These are phyloP conservation scores for Euproctis similis DNA, from an alignment of 2,888 invertebrate genomes.

Conservation along the genomic window DNA sequence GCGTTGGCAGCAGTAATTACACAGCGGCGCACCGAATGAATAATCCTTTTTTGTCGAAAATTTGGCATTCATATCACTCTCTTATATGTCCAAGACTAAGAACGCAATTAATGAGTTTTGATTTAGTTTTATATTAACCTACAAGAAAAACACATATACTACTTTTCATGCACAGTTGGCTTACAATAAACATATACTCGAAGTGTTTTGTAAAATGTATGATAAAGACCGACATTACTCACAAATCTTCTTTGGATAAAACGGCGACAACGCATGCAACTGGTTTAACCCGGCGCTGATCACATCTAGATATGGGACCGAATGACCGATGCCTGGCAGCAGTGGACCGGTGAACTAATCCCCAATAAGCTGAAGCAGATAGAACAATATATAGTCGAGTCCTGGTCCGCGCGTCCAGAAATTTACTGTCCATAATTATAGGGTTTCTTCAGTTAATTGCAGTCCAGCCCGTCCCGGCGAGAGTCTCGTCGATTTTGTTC, in stretches of 20 bases:
- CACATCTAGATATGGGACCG: constrained; percentile 21
- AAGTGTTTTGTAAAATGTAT: too few species aligned
- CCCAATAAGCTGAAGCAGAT: constrained; percentile 51
- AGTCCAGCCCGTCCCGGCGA: constrained; percentile 67
- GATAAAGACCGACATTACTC: too few species aligned
- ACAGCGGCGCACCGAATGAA: too few species aligned
- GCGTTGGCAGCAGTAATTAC: too few species aligned
- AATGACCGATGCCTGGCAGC: constrained; percentile 30
- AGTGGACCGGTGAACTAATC: constrained; percentile 61
- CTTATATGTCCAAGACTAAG: too few species aligned
- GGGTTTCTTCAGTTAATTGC: constrained; percentile 89
- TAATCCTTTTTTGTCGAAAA: too few species aligned
- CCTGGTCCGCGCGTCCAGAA: constrained; percentile 79
- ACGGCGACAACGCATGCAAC: constrained; percentile 4
- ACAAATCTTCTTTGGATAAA: constrained; percentile 3
- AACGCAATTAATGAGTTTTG: too few species aligned
- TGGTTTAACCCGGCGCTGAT: constrained; percentile 8
- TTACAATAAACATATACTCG: too few species aligned
- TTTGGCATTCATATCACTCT: too few species aligned
- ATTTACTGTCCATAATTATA: constrained; percentile 91
- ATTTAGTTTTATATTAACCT: too few species aligned
- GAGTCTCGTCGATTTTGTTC: constrained; percentile 55
- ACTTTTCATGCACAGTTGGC: too few species aligned
- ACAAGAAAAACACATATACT: too few species aligned
- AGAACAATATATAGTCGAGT: constrained; percentile 64